phyloP scores from a whole-genome alignment of 1,140 invertebrate species.

The Drosophila pseudoobscura region DNA sequence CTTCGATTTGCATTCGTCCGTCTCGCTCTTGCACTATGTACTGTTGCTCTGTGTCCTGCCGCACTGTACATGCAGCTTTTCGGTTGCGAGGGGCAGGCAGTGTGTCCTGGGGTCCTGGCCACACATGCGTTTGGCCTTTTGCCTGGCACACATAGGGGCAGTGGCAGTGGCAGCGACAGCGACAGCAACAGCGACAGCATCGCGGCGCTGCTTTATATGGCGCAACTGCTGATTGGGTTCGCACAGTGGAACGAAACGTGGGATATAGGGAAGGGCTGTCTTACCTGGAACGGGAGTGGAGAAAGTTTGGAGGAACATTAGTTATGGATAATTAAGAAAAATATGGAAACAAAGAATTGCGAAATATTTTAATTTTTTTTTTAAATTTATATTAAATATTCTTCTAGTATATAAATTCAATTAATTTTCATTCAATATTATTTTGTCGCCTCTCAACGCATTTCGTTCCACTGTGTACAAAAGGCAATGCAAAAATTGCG shows the following conservation, averaged over 20 bases:
- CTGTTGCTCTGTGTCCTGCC: slow-evolving; percentile 26
- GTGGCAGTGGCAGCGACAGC: slow-evolving; percentile 20
- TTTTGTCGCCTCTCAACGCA: no score
- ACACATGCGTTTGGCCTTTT: slow-evolving; percentile 79
- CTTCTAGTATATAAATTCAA: no score
- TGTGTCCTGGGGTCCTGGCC: slow-evolving; percentile 37
- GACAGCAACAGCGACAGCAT: slow-evolving; percentile 31
- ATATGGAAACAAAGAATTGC: neutral
- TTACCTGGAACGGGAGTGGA: slow-evolving; percentile 19
- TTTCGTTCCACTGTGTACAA: slow-evolving; percentile 53
- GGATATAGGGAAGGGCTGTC: neutral
- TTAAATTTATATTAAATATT: no score
- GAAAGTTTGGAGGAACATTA: no score
- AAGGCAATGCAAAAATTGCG: slow-evolving; percentile 49
- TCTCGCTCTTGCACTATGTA: slow-evolving; percentile 41
- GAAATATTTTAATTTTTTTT: no score
- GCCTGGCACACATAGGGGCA: slow-evolving; percentile 74
- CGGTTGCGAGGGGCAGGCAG: neutral
- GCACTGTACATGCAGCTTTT: slow-evolving; percentile 32
- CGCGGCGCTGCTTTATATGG: slow-evolving; percentile 54
- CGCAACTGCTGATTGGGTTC: slow-evolving; percentile 65
- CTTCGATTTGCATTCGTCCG: slow-evolving; percentile 29
- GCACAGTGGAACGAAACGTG: slow-evolving; percentile 38
- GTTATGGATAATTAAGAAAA: neutral
- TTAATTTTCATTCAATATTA: no score